Percentiles rank a stretch among this genome's conserved stretches.
Conservation (phyloP, 2,797 vertebrate genomes). For the Allobates femoralis region DNA sequence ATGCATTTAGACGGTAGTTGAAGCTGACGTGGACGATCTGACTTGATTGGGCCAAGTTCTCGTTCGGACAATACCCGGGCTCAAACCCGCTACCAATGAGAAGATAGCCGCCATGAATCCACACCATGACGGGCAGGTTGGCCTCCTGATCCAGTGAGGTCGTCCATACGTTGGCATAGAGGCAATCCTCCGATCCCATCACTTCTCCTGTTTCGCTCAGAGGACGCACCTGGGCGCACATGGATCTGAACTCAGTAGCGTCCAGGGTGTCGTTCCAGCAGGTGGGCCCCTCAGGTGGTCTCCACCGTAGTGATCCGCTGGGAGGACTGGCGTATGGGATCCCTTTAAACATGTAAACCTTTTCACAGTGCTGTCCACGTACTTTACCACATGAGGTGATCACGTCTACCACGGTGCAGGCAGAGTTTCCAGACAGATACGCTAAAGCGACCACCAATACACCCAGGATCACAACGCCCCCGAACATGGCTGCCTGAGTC, state of each 20-base stretch:
- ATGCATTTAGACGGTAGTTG: conserved; percentile 82
- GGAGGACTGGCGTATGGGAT: conserved; percentile 79
- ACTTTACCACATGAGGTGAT: conserved; percentile 70
- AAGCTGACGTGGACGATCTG: conserved; percentile 79
- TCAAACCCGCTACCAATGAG: conserved; percentile 77
- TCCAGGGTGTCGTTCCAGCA: conserved; percentile 66
- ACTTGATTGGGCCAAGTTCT: conserved; percentile 72
- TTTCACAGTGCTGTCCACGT: conserved; percentile 65
- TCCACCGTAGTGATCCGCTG: conserved; percentile 73
- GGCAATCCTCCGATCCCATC: conserved; percentile 79
- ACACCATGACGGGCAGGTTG: conserved; percentile 79
- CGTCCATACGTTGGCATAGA: conserved; percentile 82
- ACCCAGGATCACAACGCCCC: conserved; percentile 71
- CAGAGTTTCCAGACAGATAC: conserved; percentile 76
- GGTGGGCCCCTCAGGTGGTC: conserved; percentile 68
- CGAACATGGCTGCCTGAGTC: conserved; percentile 73
- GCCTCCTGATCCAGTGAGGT: conserved; percentile 69
- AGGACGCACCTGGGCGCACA: conserved; percentile 76
- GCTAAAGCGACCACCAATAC: conserved; percentile 74
- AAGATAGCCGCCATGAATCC: conserved; percentile 80
- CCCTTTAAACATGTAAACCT: conserved; percentile 80
- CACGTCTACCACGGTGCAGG: conserved; percentile 67
- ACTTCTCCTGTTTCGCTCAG: conserved; percentile 62
- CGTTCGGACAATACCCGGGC: conserved; percentile 74
- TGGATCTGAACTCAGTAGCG: conserved; percentile 72